Evolutionary conservation across 2,113 vertebrate genomes (phyloP).

Genomic region (Pyxicephalus adspersus): DNA sequence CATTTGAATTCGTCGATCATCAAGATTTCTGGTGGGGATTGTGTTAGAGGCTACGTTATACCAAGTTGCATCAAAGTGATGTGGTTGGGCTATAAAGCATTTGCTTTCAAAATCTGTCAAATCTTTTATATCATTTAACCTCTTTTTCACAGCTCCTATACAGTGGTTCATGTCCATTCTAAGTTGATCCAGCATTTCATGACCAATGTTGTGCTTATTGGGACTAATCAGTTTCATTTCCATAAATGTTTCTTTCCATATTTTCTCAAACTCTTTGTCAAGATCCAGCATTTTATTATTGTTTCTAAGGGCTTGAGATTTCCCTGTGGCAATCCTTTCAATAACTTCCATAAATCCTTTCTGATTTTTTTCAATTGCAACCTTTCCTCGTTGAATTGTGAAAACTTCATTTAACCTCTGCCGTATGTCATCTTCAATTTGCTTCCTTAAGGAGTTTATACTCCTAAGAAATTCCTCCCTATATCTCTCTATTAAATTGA

Average conservation of each 20-base stretch:
- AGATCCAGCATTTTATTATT: conserved; percentile 62
- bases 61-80: background rate
- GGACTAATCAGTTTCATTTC: conserved; percentile 53
- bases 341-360: conserved; percentile 60
- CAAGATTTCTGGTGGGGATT: too few relatives aligned
- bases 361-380: conserved; percentile 65
- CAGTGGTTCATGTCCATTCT: conserved; percentile 64
- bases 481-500: conserved; percentile 64
- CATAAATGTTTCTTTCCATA: conserved; percentile 66
- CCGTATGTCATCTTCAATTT: conserved; percentile 54
- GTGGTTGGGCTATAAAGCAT: background rate
- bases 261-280: conserved; percentile 70
- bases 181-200: conserved; percentile 62
- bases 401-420: conserved; percentile 57
- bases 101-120: conserved; percentile 17
- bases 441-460: conserved; percentile 59
- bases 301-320: conserved; percentile 60
- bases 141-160: conserved; percentile 62
- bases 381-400: conserved; percentile 61
- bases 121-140: conserved; percentile 58
- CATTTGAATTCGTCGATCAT: conserved; percentile 30
- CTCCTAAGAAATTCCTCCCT: conserved; percentile 63
- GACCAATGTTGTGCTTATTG: conserved; percentile 64
- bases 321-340: conserved; percentile 65
- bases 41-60: too few relatives aligned